Evolutionary conservation across 35 echinoderm and acorn worm species (phyloP), one percentile per base, ranked within the genome.

Genomic region (Heliocidaris tuberculata): DNA sequence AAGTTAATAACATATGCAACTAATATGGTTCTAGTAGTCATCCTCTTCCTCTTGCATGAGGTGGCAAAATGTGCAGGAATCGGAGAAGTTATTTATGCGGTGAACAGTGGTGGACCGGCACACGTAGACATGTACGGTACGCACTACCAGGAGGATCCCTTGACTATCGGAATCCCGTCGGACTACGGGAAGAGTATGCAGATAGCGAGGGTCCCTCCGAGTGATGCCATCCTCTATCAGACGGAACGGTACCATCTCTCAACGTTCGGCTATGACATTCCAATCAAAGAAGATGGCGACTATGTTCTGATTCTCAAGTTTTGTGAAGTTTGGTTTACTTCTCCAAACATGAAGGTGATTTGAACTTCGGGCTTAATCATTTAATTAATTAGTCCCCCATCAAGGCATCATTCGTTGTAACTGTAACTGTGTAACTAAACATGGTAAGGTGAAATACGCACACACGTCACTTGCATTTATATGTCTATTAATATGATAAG

Each of bases 251-350:
- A 99, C 88, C 95, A 99, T 85, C n/a, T 97, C 13, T 96, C 95
- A 30, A 94, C 96, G 13, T 99, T 99, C 86, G 94, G 96, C 27
- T 99, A 99, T 94, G 93, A 95, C 13, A 90, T 96, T 42, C 95
- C 97, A 15, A 95, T 99, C 89, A 94, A 97, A 78, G 98, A 99
- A 31, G 98, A 99, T 65, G 98, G 98, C 17, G 97, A 97, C 60
- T 99, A 96, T 95, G 98, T 99, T 7, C 94, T 97, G 92, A 90
- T 97, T n/a, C 85, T 99, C 48, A 99, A 99, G 94, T 99, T 99
- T 92, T 96, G 95, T 16, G 98, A 99, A 93, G 98, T 99, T 87
- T 99, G 97, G 96, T 99, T 99, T 92, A 92, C 95, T 48, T 94
- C 97, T 29, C 88, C 97, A 47, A 85, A 85, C 87, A 89, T 97